Conservation (phyloP, 2,797 vertebrate genomes). For the Siniperca obscura region DNA sequence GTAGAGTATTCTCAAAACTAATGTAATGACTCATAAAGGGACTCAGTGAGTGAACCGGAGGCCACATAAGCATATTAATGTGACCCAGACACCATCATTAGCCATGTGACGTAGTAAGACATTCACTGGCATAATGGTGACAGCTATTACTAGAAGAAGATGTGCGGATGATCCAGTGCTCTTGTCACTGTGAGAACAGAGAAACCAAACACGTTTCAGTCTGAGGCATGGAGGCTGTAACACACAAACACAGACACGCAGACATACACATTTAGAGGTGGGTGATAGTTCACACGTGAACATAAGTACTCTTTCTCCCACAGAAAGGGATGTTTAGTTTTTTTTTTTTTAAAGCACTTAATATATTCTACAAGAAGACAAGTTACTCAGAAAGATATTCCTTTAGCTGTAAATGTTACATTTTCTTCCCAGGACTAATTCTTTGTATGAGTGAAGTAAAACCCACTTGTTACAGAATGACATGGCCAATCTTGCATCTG, state of each 20-base stretch:
- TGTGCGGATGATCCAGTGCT: conserved; percentile 39
- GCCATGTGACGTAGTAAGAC: conserved; percentile 33
- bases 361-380: neutral
- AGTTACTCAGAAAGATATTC: conserved; percentile 23
- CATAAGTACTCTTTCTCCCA: conserved; percentile 23
- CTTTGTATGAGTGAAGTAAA: conserved; percentile 43
- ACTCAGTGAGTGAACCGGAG: conserved; percentile 56
- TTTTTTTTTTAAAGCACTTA: neutral
- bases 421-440: conserved; percentile 15
- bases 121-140: conserved; percentile 38
- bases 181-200: conserved; percentile 70
- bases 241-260: conserved; percentile 34
- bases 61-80: conserved; percentile 46
- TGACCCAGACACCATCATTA: conserved; percentile 60
- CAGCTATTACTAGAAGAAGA: conserved; percentile 65
- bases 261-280: conserved; percentile 33
- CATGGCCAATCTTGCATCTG: conserved; percentile 40
- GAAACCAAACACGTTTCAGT: conserved; percentile 70
- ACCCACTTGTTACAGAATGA: conserved; percentile 46
- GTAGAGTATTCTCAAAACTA: conserved; percentile 57
- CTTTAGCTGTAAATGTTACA: conserved; percentile 19
- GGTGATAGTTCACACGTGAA: conserved; percentile 53
- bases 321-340: conserved; percentile 20
- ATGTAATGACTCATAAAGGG: conserved; percentile 70
- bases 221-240: conserved; percentile 60